Conservation (phyloP, 2,113 vertebrate genomes). For the Polyodon spathula region DNA sequence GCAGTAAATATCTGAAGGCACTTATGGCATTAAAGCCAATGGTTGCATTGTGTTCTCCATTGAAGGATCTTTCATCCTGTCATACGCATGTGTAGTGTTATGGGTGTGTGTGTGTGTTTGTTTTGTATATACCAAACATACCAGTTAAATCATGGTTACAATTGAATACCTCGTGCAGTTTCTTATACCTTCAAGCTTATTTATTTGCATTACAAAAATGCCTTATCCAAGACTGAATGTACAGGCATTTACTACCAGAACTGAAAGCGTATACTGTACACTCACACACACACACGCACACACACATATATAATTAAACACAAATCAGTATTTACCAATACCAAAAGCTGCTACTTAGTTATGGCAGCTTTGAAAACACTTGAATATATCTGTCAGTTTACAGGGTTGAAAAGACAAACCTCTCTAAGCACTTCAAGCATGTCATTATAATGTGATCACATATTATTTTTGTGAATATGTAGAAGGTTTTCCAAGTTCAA, state of each 20-base stretch:
- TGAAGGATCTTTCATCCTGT: constrained; percentile 41
- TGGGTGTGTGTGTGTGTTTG: constrained; percentile 16
- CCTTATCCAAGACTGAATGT: constrained; percentile 96
- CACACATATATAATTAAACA: too few species aligned
- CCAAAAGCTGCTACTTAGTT: too few species aligned
- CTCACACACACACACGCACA: too few species aligned
- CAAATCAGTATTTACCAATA: too few species aligned
- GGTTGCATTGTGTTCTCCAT: constrained; percentile 29
- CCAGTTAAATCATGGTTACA: constrained; percentile 75
- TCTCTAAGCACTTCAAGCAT: constrained; percentile 71
- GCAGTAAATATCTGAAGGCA: constrained; percentile 52
- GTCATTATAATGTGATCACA: constrained; percentile 90
- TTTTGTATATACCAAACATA: constrained; percentile 62
- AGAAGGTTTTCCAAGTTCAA: constrained; percentile 68
- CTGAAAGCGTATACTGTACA: constrained; percentile 65
- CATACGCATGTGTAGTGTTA: constrained; percentile 46
- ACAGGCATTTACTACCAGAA: constrained; percentile 77
- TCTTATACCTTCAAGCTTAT: constrained; percentile 46
- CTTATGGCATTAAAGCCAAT: constrained; percentile 3
- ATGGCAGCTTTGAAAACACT: constrained; percentile 61
- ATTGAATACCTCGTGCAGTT: constrained; percentile 89
- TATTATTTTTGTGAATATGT: constrained; percentile 84
- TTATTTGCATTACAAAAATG: constrained; percentile 80
- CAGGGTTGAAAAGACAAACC: constrained; percentile 42
- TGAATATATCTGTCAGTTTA: constrained; percentile 50